A percentile compares a stretch with the other conserved stretches of the same genome.
Conservation (phyloP, 2,797 vertebrate genomes). For the Cryptoblepharus egeriae region DNA sequence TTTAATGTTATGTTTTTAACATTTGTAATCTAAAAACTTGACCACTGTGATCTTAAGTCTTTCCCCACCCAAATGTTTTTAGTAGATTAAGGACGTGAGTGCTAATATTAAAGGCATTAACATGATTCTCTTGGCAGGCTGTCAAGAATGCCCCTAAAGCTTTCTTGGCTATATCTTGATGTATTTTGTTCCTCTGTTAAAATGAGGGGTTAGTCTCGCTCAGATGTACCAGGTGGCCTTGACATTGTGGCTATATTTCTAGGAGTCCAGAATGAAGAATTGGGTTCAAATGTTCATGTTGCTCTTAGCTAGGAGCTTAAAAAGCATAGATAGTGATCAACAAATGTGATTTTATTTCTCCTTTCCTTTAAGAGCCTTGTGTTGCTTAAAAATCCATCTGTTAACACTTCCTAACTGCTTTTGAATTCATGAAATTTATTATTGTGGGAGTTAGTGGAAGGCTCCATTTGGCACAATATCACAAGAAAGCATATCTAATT, state of each 20-base stretch:
- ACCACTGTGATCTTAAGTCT: conserved; percentile 45
- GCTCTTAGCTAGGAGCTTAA: conserved; percentile 42
- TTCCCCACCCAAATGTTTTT: conserved; percentile 56
- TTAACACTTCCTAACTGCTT: conserved; percentile 43
- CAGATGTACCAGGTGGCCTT: conserved; percentile 42
- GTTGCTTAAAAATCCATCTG: conserved; percentile 47
- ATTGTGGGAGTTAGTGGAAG: neutral
- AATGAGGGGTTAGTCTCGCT: conserved; percentile 43
- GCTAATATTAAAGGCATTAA: conserved; percentile 52
- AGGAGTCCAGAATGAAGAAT: conserved; percentile 5
- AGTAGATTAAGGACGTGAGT: conserved; percentile 43
- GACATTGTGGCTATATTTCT: conserved; percentile 40
- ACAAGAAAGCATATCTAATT: neutral
- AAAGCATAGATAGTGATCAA: conserved; percentile 50
- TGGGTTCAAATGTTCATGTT: conserved; percentile 55
- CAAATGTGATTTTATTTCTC: conserved; percentile 35
- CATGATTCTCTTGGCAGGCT: conserved; percentile 40
- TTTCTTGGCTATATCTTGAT: conserved; percentile 55
- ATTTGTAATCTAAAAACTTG: conserved; percentile 47
- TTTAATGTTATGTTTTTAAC: conserved; percentile 56
- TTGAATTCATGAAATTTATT: conserved; percentile 52
- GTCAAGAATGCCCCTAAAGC: conserved; percentile 40
- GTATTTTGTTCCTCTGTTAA: conserved; percentile 51
- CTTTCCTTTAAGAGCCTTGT: conserved; percentile 24
- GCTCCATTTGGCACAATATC: neutral